Conservation (phyloP, 53 echinoderm and acorn worm species). For the Echinometra lucunter region DNA sequence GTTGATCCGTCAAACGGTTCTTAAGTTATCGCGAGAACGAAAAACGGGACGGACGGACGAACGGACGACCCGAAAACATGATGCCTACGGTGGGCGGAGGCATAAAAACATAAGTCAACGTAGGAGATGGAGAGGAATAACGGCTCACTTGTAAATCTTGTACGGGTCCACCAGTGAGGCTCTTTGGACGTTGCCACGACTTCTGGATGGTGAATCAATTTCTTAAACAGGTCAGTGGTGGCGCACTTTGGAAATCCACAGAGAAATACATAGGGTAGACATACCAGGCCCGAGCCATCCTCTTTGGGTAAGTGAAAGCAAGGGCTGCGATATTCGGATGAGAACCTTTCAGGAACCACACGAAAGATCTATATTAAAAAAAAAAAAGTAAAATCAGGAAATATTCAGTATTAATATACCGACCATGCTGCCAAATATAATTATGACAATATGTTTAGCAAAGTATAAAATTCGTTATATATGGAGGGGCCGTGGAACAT, state of each 20-base stretch:
- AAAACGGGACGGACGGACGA: too few relatives aligned
- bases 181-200: constrained; percentile 50
- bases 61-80: too few relatives aligned
- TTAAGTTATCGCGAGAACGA: too few relatives aligned
- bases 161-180: constrained; percentile 64
- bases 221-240: constrained; percentile 64
- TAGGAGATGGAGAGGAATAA: not conserved
- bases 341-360: constrained; percentile 1
- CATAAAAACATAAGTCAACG: too few relatives aligned
- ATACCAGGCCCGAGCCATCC: not conserved
- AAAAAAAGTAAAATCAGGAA: not conserved
- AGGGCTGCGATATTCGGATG: constrained; percentile 55
- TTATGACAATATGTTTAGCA: not conserved
- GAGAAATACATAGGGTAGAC: constrained; percentile 50
- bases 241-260: constrained; percentile 67
- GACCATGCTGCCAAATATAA: not conserved
- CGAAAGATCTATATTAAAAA: constrained; percentile 46
- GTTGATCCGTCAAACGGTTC: too few relatives aligned
- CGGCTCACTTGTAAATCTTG: constrained; percentile 12
- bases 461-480: too few relatives aligned
- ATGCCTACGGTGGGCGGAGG: too few relatives aligned
- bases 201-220: constrained; percentile 49
- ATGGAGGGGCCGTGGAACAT: too few relatives aligned
- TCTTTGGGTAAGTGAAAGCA: constrained; percentile 13
- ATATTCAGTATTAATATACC: not conserved